These are phyloP conservation scores for Incurvaria masculella DNA, from an alignment of 2,888 invertebrate genomes.

Conservation along the genomic window DNA sequence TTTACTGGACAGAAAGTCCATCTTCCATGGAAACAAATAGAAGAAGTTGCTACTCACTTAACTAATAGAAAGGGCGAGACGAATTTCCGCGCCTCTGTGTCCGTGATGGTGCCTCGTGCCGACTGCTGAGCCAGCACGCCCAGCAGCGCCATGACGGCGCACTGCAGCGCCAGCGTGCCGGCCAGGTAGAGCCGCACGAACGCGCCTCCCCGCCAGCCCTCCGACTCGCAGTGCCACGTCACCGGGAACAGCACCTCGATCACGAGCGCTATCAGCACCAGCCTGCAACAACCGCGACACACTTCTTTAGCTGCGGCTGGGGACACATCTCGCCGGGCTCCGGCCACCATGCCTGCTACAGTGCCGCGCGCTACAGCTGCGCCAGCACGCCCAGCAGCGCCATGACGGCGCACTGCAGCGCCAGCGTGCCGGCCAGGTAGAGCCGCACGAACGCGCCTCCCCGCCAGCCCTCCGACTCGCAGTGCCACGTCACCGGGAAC, in stretches of 20 bases:
- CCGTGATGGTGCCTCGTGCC: conserved; percentile 75
- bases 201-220: conserved; percentile 69
- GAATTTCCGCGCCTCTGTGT: conserved; percentile 64
- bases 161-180: conserved; percentile 65
- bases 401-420: conserved; percentile 61
- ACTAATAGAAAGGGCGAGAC: conserved; percentile 70
- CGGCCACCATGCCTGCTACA: conserved; percentile 69
- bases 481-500: conserved; percentile 66
- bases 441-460: conserved; percentile 71
- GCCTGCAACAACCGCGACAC: conserved; percentile 43
- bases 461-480: conserved; percentile 63
- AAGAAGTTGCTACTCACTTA: conserved; percentile 67
- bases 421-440: conserved; percentile 69
- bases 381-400: conserved; percentile 63
- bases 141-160: conserved; percentile 60
- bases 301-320: too few relatives aligned
- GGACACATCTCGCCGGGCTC: too few relatives aligned
- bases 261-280: conserved; percentile 62
- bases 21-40: too few relatives aligned
- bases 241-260: conserved; percentile 62
- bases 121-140: conserved; percentile 67
- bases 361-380: conserved; percentile 71
- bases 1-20: too few relatives aligned
- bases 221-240: conserved; percentile 66
- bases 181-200: conserved; percentile 70